phyloP scores from a whole-genome alignment of 2,797 vertebrate species.

The Sciurus vulgaris region DNA sequence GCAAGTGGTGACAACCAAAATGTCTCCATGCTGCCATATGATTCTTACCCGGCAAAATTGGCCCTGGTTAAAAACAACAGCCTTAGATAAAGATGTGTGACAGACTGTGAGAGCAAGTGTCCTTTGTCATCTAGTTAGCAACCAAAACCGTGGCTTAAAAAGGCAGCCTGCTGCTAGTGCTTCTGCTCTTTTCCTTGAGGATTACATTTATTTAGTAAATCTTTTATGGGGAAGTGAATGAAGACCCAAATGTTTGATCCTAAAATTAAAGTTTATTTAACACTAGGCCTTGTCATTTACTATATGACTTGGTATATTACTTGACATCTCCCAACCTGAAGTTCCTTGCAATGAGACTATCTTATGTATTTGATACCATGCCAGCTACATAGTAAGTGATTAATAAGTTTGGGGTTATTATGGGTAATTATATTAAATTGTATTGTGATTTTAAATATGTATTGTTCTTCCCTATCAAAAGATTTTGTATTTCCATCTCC shows the following conservation, averaged over 20 bases:
- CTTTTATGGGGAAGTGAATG: neutral
- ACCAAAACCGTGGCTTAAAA: neutral
- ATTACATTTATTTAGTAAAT: conserved; percentile 25
- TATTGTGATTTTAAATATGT: conserved; percentile 24
- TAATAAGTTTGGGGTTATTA: neutral
- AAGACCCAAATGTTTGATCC: neutral
- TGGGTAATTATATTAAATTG: neutral
- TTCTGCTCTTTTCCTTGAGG: conserved; percentile 32
- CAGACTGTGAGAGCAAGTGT: neutral
- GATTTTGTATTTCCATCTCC: neutral
- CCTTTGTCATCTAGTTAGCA: neutral
- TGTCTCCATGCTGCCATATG: neutral
- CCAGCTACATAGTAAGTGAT: neutral
- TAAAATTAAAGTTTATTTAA: conserved; percentile 22
- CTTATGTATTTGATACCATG: neutral
- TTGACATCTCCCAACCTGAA: neutral
- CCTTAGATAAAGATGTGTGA: neutral
- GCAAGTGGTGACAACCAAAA: neutral
- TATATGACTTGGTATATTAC: neutral
- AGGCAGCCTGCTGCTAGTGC: neutral
- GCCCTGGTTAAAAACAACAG: neutral
- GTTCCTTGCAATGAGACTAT: neutral
- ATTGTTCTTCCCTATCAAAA: neutral
- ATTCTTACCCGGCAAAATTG: neutral
- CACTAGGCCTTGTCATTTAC: neutral